Percentiles rank a stretch among this genome's conserved stretches.
Conservation (phyloP, 2,797 vertebrate species). For the Parambassis ranga region DNA sequence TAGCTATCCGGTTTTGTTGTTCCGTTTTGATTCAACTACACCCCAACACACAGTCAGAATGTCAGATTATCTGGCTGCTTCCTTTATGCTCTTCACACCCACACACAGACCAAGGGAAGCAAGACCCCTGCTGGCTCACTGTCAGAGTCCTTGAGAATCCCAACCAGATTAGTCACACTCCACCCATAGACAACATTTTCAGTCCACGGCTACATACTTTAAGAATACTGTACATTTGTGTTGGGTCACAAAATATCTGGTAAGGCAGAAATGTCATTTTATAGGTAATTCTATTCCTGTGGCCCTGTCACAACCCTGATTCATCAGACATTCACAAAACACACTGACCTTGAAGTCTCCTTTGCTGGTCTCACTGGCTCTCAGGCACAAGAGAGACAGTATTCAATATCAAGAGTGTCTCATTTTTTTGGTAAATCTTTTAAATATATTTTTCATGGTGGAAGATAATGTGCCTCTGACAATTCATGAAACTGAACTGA, state of each 20-base stretch:
- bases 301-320: background rate
- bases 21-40: conserved; percentile 24
- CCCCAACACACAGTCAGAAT: conserved; percentile 34
- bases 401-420: conserved; percentile 7
- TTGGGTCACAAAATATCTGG: background rate
- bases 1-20: conserved; percentile 16
- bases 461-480: background rate
- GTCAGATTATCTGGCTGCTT: conserved; percentile 29
- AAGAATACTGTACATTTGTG: background rate
- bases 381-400: background rate
- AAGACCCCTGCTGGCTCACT: conserved; percentile 17
- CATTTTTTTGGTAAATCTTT: background rate
- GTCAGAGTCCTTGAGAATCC: conserved; percentile 36
- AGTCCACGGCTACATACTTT: background rate
- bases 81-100: conserved; percentile 22
- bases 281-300: too few species aligned
- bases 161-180: conserved; percentile 19
- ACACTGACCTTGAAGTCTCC: conserved; percentile 22
- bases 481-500: background rate
- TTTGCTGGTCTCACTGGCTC: conserved; percentile 12
- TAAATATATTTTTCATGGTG: background rate
- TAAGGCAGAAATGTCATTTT: background rate
- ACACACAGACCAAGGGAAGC: conserved; percentile 13
- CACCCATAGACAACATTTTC: background rate
- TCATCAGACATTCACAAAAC: background rate